Base-by-base conservation (phyloP, 2,888 invertebrate species). In the Sinotaia quadrata region DNA sequence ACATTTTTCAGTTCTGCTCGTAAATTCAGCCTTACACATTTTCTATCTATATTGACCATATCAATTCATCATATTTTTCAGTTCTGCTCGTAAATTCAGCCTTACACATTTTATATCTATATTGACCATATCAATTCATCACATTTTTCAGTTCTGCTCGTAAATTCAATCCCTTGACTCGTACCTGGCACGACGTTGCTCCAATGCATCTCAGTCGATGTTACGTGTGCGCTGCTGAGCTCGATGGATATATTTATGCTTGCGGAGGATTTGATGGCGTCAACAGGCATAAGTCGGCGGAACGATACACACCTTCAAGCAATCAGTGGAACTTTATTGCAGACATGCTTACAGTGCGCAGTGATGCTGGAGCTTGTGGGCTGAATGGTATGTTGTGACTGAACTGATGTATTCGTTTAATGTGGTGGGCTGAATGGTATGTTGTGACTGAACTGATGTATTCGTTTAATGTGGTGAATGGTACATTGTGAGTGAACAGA, bases 261-360 rank as follows among this genome's bases (percentile, higher is more conserved):
- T 84, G 85, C 57, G 87, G 87, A 0, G 89, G 89, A 1, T 89
- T 85, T 72, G 89, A 89, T 74, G 89, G 89, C 0, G 93, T 94
- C 82, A 93, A 93, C 86, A 91, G 96, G 15, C 94, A 95, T 87
- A 94, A 93, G 84, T 94, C 94, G 0, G 95, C 93, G 0, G 97
- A 97, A 88, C 91, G 93, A 69, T 97, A 95, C 88, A 93, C 94
- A 87, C 93, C 93, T 51, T 91, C 91, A 68, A 93, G 92, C 24
- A 97, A 97, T 87, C 96, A 96, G 86, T 89, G 89, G 89, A 92
- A 93, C 0, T 89, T 95, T 75, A 93, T 96, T 24, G 92, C 94
- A 0, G 93, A 94, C 0, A 97, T 97, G 97, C 91, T 59, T 89
- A 75, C 80, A 69, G 92, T 92, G 80, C 89, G 95, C 12, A 94